Percentiles rank a stretch among this genome's conserved stretches.
Conservation (phyloP, 2,113 vertebrate species). For the Varanus komodoensis region DNA sequence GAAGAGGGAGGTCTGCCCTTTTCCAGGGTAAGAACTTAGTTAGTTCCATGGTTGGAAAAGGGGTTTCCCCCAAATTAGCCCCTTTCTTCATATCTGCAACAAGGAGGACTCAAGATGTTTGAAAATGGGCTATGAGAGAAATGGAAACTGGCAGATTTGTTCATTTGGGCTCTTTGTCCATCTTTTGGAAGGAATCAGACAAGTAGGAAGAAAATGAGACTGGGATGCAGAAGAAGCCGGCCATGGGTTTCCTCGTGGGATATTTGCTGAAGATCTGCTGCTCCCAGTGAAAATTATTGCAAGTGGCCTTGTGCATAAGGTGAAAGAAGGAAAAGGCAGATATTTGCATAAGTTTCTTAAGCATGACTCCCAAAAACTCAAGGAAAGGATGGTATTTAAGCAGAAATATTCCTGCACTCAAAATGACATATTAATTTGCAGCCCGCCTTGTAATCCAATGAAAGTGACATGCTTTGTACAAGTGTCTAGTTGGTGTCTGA, state of each 20-base stretch:
- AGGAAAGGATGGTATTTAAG: neutral
- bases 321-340: neutral
- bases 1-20: neutral
- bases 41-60: no score
- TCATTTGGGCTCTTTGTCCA: neutral
- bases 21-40: neutral
- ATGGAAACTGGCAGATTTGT: no score
- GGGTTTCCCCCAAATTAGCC: neutral
- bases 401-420: slow-evolving; percentile 15
- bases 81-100: no score
- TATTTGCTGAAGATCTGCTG: neutral
- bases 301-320: neutral
- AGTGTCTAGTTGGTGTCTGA: neutral
- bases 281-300: neutral
- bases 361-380: neutral
- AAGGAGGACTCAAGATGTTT: no score
- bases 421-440: slow-evolving; percentile 30
- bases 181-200: neutral
- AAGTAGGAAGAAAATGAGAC: neutral
- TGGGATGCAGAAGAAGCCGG: neutral
- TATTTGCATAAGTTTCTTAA: neutral
- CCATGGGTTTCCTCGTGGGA: neutral
- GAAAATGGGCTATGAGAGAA: no score
- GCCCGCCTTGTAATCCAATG: neutral
- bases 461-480: slow-evolving; percentile 1